Evolutionary conservation across 2,888 invertebrate genomes (phyloP), one percentile per base, ranked within the genome.

Genomic region (Plagiodera versicolora): DNA sequence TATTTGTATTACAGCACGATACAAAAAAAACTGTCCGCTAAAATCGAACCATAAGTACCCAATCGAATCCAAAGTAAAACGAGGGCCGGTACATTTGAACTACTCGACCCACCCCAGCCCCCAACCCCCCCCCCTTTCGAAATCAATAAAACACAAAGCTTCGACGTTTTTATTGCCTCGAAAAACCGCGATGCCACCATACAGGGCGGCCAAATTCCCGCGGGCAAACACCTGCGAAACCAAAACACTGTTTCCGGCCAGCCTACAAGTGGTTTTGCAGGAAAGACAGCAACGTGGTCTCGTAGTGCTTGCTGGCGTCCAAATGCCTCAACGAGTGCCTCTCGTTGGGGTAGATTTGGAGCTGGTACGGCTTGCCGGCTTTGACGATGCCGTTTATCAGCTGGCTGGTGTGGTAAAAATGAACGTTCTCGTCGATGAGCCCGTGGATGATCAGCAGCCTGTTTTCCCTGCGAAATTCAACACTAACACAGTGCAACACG

Each of bases 371-470:
- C 81, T 99, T 99, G 65, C 97, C 96, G n/a, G 91, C 90, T 70
- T 92, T 89, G 58, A 98, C 89, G 63, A 99, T 85, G 59, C 92
- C 91, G 66, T 93, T 91, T 19, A 99, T 89, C 63, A 99, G 83
- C 69, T 92, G 90, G 72, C 93, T 94, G 11, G 97, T 96, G 81
- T 99, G 99, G 70, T 91, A 90, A 81, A 99, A 98, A 80, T 99
- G 99, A 0, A 99, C 99, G 79, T 99, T 99, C 81, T 99, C 99
- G 79, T 99, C 99, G 58, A 96, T 95, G 64, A 98, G 82, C 1
- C 99, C 99, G 80, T 99, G 99, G 70, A 98, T 94, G 39, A 99
- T 93, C 16, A 99, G 83, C 67, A 99, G 81, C 32, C 98, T 87
- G 74, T 93, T 93, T 76, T 93, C 93, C 77, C 91, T 91, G 79